Percentiles rank a stretch among this genome's conserved stretches.
Evolutionary conservation across 2,113 vertebrate genomes (phyloP).

Genomic region (Aleadryas rufinucha): DNA sequence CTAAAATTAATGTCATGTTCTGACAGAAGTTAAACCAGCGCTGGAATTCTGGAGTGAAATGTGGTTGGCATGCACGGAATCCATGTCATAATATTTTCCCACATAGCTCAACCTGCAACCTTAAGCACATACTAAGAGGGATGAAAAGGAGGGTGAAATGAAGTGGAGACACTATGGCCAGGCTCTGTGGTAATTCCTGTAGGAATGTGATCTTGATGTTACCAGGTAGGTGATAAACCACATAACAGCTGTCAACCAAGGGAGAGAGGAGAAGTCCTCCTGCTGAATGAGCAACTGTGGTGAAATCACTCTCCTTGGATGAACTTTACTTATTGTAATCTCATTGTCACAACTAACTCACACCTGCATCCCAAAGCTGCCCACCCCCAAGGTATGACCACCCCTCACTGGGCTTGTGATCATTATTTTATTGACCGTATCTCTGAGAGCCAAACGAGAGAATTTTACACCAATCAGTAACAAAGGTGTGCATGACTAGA

Average conservation of each 20-base stretch:
- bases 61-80: accelerated
- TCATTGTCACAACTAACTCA: neutral
- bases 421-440: neutral
- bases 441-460: neutral
- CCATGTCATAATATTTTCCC: neutral
- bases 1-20: neutral
- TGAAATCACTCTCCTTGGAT: neutral
- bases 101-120: neutral
- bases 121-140: neutral
- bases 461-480: neutral
- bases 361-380: neutral
- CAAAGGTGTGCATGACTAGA: neutral
- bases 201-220: neutral
- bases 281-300: accelerated
- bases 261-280: neutral
- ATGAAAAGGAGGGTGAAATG: neutral
- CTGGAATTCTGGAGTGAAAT: neutral
- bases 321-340: neutral
- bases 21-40: neutral
- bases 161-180: neutral
- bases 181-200: neutral
- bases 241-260: neutral
- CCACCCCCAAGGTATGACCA: neutral
- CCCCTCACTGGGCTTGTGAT: neutral
- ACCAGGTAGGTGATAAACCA: neutral